A percentile compares a stretch with the other conserved stretches of the same genome.
phyloP scores from a whole-genome alignment of 2,113 vertebrate species.

The Aphyosemion australe region DNA sequence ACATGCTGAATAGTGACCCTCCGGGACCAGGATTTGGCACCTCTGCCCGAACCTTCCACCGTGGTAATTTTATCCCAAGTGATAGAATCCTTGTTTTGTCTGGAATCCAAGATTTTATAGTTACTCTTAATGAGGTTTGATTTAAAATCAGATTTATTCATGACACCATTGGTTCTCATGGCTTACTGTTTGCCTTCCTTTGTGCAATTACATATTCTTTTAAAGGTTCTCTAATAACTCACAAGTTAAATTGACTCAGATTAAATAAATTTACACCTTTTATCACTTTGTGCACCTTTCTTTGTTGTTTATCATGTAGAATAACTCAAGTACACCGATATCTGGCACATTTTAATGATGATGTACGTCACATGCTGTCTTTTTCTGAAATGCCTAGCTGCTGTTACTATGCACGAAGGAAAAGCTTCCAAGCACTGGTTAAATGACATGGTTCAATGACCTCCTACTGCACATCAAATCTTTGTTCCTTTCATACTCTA shows the following conservation, averaged over 20 bases:
- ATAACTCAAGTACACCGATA: too few relatives aligned
- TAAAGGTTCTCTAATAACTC: neutral
- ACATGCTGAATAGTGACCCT: too few relatives aligned
- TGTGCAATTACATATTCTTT: neutral
- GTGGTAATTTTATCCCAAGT: too few relatives aligned
- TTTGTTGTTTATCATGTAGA: too few relatives aligned
- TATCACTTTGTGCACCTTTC: too few relatives aligned
- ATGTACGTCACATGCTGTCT: neutral
- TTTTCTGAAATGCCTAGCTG: slow-evolving; percentile 1
- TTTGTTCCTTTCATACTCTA: neutral
- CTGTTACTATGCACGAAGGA: slow-evolving; percentile 5
- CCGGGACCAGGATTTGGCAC: too few relatives aligned
- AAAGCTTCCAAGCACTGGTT: slow-evolving; percentile 4
- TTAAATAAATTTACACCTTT: too few relatives aligned
- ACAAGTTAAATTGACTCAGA: neutral
- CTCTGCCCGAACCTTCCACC: too few relatives aligned
- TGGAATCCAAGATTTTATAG: neutral
- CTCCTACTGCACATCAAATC: slow-evolving; percentile 4
- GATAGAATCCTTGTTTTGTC: neutral
- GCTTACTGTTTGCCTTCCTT: neutral
- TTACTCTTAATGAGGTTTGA: neutral
- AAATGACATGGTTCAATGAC: slow-evolving; percentile 7
- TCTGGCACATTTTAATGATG: neutral
- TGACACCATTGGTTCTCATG: neutral
- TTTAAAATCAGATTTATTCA: slow-evolving; percentile 5